Evolutionary conservation across 1,140 invertebrate genomes (phyloP), one percentile per base, ranked within the genome.

Genomic region (Saccostrea cuccullata): DNA sequence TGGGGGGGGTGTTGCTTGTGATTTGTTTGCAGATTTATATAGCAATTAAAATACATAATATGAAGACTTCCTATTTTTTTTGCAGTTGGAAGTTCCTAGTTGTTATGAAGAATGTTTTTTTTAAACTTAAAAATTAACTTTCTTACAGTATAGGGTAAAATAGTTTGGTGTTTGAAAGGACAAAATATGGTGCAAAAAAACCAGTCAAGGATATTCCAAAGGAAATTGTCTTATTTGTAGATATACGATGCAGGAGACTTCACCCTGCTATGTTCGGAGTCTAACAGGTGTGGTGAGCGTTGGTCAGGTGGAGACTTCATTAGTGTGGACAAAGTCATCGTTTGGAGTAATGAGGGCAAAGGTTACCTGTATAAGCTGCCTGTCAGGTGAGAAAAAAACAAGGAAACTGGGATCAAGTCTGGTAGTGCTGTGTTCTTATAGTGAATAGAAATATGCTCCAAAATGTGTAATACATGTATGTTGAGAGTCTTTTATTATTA

Each of bases 261-360:
- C 94, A 98, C 98, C 20, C 97, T 98, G 13, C 95, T 99, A 0
- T 99, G 98, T 94, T 98, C 97, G 0, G 97, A 98, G 58, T 93
- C 95, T 13, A 97, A 97, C 36, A 97, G 97, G 0, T 95, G 96
- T 40, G 97, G 97, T 0, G 98, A 99, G 95, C 96, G 98, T 11
- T 99, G 98, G 98, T 96, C 98, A 95, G 98, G 98, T 17, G 98
- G 98, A 2, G 98, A 99, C 94, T 99, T 99, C 94, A 95, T 99
- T 17, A 96, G 97, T 4, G 97, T 97, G 3, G 98, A 99, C 93
- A 96, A 97, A 64, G 97, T 99, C 0, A 96, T 99, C 85, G 96
- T 98, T 0, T 99, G 98, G 98, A 98, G 97, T 83, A 98, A 98
- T 89, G 97, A 98, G 92, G 98, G 98, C 87, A 98, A 98, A 95